These are phyloP conservation scores for Paramormyrops hopkinsi DNA, from an alignment of 2,797 vertebrate genomes.

Conservation along the genomic window DNA sequence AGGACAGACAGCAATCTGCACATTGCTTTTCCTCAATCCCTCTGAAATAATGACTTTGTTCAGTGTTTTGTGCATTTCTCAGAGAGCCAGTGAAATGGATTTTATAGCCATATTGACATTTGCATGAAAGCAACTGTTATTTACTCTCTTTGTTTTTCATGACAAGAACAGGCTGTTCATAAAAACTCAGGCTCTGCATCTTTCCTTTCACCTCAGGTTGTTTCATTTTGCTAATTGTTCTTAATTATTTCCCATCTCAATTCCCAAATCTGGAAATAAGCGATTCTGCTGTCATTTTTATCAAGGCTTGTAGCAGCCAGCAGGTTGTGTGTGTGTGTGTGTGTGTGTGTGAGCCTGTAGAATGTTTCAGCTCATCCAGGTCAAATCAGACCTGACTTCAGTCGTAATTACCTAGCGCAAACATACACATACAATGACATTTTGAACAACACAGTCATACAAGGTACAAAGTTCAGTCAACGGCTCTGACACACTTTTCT, in stretches of 20 bases:
- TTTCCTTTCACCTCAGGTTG: not conserved
- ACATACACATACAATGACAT: not conserved
- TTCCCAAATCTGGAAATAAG: not conserved
- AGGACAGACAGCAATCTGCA: not conserved
- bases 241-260: not conserved
- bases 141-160: not conserved
- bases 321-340: not conserved
- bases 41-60: not conserved
- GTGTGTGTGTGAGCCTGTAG: not conserved
- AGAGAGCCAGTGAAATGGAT: not conserved
- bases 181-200: not conserved
- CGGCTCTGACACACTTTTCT: not conserved
- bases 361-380: not conserved
- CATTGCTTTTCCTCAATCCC: not conserved
- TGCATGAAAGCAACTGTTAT: not conserved
- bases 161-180: not conserved
- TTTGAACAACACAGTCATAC: not conserved
- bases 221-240: not conserved
- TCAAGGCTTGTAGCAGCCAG: not conserved
- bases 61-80: not conserved
- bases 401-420: not conserved
- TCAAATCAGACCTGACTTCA: not conserved
- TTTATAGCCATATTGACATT: not conserved
- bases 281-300: not conserved
- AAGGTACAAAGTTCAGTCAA: conserved; percentile 22